Percentiles rank a stretch among this genome's conserved stretches.
phyloP scores from a whole-genome alignment of 1,140 invertebrate genomes.

The Melipona quadrifasciata region DNA sequence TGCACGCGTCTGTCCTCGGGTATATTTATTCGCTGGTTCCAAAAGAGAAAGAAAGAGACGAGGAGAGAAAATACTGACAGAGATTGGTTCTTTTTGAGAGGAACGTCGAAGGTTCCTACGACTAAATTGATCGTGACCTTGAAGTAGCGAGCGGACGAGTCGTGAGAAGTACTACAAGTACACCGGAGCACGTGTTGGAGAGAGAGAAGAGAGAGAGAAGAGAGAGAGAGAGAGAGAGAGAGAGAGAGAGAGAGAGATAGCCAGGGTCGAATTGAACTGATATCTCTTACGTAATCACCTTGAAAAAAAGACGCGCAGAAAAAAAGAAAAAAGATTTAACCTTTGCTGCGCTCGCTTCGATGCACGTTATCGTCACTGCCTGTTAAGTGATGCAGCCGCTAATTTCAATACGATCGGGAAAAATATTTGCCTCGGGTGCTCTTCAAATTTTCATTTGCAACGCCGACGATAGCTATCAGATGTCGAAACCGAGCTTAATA shows the following conservation, averaged over 20 bases:
- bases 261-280: conserved; percentile 58
- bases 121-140: conserved; percentile 50
- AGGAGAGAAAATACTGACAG: neutral
- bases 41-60: neutral
- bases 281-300: conserved; percentile 52
- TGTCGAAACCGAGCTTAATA: no score
- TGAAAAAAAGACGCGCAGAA: conserved; percentile 1
- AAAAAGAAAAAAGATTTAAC: conserved; percentile 13
- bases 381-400: neutral
- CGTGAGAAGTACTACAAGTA: conserved; percentile 57
- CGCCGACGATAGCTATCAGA: neutral
- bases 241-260: neutral
- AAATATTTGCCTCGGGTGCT: neutral
- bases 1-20: conserved; percentile 4
- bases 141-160: conserved; percentile 36
- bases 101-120: conserved; percentile 36
- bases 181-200: conserved; percentile 16
- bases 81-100: conserved; percentile 51
- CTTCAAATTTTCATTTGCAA: neutral
- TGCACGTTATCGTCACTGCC: neutral
- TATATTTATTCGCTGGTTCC: conserved; percentile 19
- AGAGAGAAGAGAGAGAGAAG: neutral
- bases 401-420: neutral
- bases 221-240: neutral
- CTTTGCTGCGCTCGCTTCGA: neutral